Evolutionary conservation across 2,113 vertebrate genomes (phyloP).

Genomic region (Anser brachyrhynchus): DNA sequence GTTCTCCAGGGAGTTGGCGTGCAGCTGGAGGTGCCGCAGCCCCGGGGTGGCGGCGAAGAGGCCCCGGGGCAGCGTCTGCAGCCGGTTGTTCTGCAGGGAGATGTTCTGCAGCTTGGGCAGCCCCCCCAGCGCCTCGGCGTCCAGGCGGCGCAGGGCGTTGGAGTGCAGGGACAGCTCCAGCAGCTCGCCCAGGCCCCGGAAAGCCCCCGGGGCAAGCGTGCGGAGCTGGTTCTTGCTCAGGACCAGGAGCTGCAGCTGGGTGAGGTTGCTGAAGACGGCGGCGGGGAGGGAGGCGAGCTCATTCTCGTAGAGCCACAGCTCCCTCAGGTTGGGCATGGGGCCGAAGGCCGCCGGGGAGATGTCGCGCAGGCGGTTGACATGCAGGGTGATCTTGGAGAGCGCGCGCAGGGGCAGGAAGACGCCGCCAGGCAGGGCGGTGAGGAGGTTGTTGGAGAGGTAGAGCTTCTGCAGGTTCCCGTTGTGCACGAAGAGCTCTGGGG

Average conservation of each 20-base stretch:
- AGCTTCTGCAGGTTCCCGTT: slow-evolving; percentile 84
- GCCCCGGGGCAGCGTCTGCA: slow-evolving; percentile 76
- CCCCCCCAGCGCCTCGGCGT: slow-evolving; percentile 74
- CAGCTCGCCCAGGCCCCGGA: slow-evolving; percentile 82
- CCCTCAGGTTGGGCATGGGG: slow-evolving; percentile 76
- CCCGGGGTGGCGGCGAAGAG: slow-evolving; percentile 76
- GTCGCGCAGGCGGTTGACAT: slow-evolving; percentile 83
- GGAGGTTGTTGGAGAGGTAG: slow-evolving; percentile 87
- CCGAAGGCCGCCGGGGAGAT: slow-evolving; percentile 83
- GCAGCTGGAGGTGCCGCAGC: slow-evolving; percentile 83
- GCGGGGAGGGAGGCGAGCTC: slow-evolving; percentile 79
- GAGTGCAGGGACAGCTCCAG: slow-evolving; percentile 88
- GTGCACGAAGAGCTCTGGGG: slow-evolving; percentile 80
- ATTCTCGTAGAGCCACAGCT: slow-evolving; percentile 93
- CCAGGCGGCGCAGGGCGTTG: slow-evolving; percentile 79
- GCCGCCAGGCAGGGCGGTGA: slow-evolving; percentile 80
- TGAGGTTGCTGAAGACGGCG: slow-evolving; percentile 84
- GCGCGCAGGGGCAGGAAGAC: slow-evolving; percentile 82
- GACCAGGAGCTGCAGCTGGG: slow-evolving; percentile 82
- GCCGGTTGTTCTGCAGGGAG: slow-evolving; percentile 88
- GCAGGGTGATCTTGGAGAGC: slow-evolving; percentile 85
- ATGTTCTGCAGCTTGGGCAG: slow-evolving; percentile 85
- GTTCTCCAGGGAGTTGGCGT: slow-evolving; percentile 84
- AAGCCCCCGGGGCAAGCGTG: slow-evolving; percentile 75
- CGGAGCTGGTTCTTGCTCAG: slow-evolving; percentile 87